phyloP scores from a whole-genome alignment of 2,797 vertebrate species.

The Phalanger gymnotis region DNA sequence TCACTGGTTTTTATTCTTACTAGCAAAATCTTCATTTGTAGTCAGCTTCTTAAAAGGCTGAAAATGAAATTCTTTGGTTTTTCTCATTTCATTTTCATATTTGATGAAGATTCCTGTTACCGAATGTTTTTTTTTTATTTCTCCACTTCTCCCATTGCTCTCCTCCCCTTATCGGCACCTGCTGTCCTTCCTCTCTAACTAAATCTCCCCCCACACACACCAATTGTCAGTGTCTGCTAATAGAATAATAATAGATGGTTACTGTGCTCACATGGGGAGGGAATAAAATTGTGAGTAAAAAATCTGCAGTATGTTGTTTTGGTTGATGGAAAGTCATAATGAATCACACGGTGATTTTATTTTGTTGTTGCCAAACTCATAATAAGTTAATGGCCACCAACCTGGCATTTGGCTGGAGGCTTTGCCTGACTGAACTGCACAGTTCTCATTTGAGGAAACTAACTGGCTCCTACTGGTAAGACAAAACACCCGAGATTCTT shows the following conservation, averaged over 20 bases:
- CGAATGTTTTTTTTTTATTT: not conserved
- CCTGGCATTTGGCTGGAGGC: not conserved
- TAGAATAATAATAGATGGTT: slow-evolving; percentile 1
- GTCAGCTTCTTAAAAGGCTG: not conserved
- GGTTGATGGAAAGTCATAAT: not conserved
- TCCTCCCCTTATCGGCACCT: not conserved
- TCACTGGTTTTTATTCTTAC: not conserved
- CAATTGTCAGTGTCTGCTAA: not conserved
- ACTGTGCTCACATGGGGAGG: not conserved
- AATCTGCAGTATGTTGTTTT: not conserved
- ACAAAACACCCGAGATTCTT: not conserved
- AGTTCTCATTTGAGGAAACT: not conserved
- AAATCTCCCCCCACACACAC: not conserved
- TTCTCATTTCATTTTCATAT: not conserved
- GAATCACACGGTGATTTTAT: not conserved
- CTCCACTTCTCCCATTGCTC: not conserved
- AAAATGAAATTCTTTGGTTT: not conserved
- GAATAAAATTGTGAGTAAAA: not conserved
- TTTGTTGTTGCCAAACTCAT: not conserved
- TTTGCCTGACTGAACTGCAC: not conserved
- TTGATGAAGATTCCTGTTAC: slow-evolving; percentile 21
- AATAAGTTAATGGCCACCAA: not conserved
- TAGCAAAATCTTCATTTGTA: not conserved
- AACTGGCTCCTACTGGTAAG: not conserved
- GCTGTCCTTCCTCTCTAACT: not conserved